Percentiles rank a stretch among this genome's conserved stretches.
Conservation (phyloP, 2,797 vertebrate genomes). For the Oreochromis mossambicus region DNA sequence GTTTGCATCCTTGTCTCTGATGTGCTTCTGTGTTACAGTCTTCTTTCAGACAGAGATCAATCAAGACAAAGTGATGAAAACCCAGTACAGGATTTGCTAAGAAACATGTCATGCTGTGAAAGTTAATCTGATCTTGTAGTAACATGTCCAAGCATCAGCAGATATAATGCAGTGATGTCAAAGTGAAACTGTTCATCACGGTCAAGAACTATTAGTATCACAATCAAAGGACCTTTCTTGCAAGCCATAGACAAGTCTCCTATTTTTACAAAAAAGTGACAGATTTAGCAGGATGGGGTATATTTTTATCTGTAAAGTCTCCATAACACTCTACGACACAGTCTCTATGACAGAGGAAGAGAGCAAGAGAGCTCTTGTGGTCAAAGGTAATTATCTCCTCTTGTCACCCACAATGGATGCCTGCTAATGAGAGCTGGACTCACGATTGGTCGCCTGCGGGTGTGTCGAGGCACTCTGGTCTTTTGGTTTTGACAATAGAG, state of each 20-base stretch:
- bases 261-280: background rate
- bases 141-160: background rate
- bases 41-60: slow-evolving; percentile 35
- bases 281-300: background rate
- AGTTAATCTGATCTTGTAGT: background rate
- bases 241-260: background rate
- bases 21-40: slow-evolving; percentile 22
- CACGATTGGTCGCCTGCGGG: slow-evolving; percentile 82
- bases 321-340: background rate
- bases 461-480: slow-evolving; percentile 85
- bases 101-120: background rate
- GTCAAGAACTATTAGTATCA: background rate
- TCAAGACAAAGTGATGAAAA: slow-evolving; percentile 45
- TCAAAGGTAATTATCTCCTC: slow-evolving; percentile 90
- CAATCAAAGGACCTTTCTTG: background rate
- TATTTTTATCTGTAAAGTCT: slow-evolving; percentile 21
- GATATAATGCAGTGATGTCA: slow-evolving; percentile 9
- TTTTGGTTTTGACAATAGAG: slow-evolving; percentile 89
- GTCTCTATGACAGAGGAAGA: slow-evolving; percentile 61
- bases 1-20: slow-evolving; percentile 7
- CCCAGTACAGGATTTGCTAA: background rate
- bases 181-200: background rate
- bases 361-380: slow-evolving; percentile 86
- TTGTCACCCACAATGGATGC: slow-evolving; percentile 87
- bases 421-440: slow-evolving; percentile 89